Base-by-base conservation (phyloP, 2,888 invertebrate genomes). In the Andricus curvator region DNA sequence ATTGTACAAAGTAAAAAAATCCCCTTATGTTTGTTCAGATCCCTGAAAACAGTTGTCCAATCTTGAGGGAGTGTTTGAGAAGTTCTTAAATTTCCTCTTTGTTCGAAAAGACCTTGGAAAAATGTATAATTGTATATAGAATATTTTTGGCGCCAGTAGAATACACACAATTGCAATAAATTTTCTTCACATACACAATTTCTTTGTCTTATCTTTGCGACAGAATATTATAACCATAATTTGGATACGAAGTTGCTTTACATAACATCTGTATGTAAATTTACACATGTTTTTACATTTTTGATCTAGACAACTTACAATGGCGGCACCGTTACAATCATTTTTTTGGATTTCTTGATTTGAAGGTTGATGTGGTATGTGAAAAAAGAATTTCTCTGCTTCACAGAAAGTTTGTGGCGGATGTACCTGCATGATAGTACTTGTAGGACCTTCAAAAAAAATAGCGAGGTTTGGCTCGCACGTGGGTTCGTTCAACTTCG, bases 401-500 rank as follows among this genome's bases (percentile, higher is more conserved):
- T 64, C 17, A 25, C 29, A 64, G 6, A 64, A 64, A 29, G 15
- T 64, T 17, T 64, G 29, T 64, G 6, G 64, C 1, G 29, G 64
- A 64, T 64, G 25, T 64, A 64, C 64, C 64, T 64, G 64, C 15
- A 29, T 64, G 64, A 64, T 29, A 17, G 29, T 64, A 64, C 17
- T 6, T 29, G 62, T n/a, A 56, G 51, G 51, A 74, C 56, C 86
- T 88, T 88, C 86, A 86, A 89, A 88, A 88, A 89, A 88, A 90
- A 89, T 89, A 88, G 88, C 89, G 83, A 86, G 86, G 84, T 87
- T 86, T 80, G 86, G 79, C 81, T 60, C 37, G 80, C 90, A 86
- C 90, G 89, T 89, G 90, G 90, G 91, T 91, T 91, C 91, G 88
- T 91, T 91, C 91, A 91, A 91, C 91, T 89, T 88, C 83, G 82